These are phyloP conservation scores for Coptodon rendalli DNA, from an alignment of 2,113 vertebrate genomes.

Conservation along the genomic window DNA sequence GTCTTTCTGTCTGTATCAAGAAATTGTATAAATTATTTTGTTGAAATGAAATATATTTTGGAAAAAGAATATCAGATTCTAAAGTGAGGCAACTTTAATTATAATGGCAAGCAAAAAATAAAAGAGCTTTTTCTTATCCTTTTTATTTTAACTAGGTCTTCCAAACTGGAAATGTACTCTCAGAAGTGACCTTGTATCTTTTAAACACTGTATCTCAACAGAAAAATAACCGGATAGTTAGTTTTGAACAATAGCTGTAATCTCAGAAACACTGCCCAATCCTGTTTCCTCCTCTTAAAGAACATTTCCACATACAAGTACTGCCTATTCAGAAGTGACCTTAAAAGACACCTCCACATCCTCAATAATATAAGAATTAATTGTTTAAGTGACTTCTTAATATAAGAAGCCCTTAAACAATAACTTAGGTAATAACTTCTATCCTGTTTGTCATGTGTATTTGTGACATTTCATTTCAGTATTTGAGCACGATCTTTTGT, in stretches of 20 bases:
- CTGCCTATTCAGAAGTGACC: background rate
- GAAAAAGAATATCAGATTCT: background rate
- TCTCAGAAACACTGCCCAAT: background rate
- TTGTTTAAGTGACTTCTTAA: background rate
- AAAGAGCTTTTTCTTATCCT: background rate
- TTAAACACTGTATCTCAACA: background rate
- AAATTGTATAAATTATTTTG: background rate
- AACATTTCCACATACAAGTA: background rate
- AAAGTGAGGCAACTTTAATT: background rate
- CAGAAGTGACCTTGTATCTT: background rate
- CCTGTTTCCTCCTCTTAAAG: background rate
- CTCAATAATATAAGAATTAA: background rate
- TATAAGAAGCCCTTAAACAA: background rate
- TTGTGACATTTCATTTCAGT: background rate
- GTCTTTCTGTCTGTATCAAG: background rate
- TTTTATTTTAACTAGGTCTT: background rate
- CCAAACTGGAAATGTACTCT: background rate
- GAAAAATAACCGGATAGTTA: background rate
- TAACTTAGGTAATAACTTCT: background rate
- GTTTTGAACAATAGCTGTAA: background rate
- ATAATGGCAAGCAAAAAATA: background rate
- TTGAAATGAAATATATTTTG: background rate
- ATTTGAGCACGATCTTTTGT: background rate
- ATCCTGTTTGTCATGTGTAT: background rate
- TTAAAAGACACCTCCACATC: background rate